These are phyloP conservation scores for Danaus melanippus DNA, from an alignment of 1,140 invertebrate species.

Conservation along the genomic window DNA sequence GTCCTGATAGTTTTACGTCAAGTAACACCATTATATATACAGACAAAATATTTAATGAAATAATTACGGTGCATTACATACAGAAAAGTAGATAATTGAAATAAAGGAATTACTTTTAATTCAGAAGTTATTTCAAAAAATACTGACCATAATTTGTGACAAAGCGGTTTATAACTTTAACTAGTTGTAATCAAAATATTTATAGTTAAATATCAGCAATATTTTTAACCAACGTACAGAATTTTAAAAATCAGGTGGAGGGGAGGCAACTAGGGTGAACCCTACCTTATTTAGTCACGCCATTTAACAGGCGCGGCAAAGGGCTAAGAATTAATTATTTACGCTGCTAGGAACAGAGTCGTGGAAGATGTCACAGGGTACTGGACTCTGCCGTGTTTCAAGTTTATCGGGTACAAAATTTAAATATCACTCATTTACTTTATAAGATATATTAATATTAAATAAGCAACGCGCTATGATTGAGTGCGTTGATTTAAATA, in stretches of 20 bases:
- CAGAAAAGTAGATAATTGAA: too few species aligned
- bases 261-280: conserved; percentile 29
- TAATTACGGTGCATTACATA: too few species aligned
- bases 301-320: conserved; percentile 61
- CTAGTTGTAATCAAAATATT: too few species aligned
- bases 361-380: conserved; percentile 51
- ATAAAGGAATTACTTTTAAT: too few species aligned
- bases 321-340: conserved; percentile 61
- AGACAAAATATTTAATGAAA: too few species aligned
- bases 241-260: conserved; percentile 44
- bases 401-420: conserved; percentile 27
- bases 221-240: conserved; percentile 49
- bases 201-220: conserved; percentile 22
- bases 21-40: too few species aligned
- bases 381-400: conserved; percentile 40
- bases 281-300: conserved; percentile 62
- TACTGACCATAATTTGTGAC: too few species aligned
- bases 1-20: too few species aligned
- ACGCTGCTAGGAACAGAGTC: conserved; percentile 42
- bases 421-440: conserved; percentile 13
- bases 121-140: too few species aligned
- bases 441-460: not conserved
- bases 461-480: too few species aligned
- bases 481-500: too few species aligned
- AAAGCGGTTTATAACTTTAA: too few species aligned